phyloP scores from a whole-genome alignment of 2,888 invertebrate genomes.

The Dryococelus australis region DNA sequence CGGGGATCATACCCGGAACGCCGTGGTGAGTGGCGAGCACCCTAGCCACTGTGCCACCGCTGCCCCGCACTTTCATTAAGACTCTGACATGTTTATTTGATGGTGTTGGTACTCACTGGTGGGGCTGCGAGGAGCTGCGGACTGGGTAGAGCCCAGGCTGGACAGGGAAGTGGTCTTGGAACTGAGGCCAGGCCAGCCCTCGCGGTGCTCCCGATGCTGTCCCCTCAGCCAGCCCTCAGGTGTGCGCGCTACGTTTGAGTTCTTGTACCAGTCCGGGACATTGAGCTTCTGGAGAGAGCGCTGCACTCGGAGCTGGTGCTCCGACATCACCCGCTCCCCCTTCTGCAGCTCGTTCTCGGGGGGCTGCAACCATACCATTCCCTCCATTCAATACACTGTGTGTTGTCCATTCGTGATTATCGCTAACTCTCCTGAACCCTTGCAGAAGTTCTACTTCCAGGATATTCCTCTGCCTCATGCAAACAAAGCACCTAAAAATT shows the following conservation, averaged over 20 bases:
- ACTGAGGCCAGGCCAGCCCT: constrained; percentile 71
- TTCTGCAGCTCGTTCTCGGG: constrained; percentile 95
- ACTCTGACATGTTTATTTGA: no score
- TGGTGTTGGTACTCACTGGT: constrained; percentile 41
- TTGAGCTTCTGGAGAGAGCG: constrained; percentile 92
- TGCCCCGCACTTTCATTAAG: no score
- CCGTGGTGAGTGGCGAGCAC: no score
- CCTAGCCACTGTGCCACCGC: no score
- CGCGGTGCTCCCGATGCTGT: constrained; percentile 61
- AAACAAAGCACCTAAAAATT: no score
- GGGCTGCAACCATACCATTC: constrained; percentile 68
- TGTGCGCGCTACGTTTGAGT: constrained; percentile 69
- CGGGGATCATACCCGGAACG: no score
- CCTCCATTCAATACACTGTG: constrained; percentile 44
- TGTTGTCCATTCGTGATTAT: no score
- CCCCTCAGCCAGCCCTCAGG: constrained; percentile 80
- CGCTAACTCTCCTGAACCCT: no score
- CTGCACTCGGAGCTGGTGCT: constrained; percentile 93
- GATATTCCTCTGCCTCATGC: no score
- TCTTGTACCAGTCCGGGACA: constrained; percentile 94
- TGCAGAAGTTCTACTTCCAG: no score
- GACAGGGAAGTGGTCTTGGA: constrained; percentile 85
- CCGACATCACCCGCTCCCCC: constrained; percentile 83
- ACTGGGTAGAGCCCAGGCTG: constrained; percentile 54
- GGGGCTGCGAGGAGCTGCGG: constrained; percentile 46